Evolutionary conservation across 2,888 invertebrate genomes (phyloP).

Genomic region (Cephus sareptanus): DNA sequence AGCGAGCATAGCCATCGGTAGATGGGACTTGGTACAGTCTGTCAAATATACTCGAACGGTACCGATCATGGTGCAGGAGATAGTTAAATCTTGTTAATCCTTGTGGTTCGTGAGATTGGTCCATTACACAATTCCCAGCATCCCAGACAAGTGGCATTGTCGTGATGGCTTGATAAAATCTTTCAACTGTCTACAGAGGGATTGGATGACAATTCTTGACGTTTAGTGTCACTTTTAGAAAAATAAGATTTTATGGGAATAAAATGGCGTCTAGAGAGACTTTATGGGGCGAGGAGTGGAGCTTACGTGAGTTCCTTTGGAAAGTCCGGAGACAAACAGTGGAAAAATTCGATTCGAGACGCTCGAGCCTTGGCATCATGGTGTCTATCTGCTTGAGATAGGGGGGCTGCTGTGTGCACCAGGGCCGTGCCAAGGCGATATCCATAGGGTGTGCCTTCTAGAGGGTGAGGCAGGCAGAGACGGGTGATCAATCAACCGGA

Average conservation of each 20-base stretch:
- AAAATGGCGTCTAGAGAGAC: neutral
- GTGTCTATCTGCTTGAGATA: neutral
- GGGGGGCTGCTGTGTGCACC: conserved; percentile 54
- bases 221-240: neutral
- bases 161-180: neutral
- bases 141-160: neutral
- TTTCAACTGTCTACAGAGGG: neutral
- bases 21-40: neutral
- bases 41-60: neutral
- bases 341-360: conserved; percentile 5
- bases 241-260: neutral
- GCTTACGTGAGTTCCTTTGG: neutral
- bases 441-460: conserved; percentile 54
- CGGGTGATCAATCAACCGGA: conserved; percentile 61
- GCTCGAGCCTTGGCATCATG: neutral
- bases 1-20: neutral
- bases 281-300: neutral
- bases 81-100: neutral
- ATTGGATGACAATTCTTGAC: neutral
- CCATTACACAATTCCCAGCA: neutral
- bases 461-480: conserved; percentile 48
- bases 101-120: neutral
- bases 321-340: neutral
- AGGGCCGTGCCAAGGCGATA: conserved; percentile 52
- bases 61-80: neutral